phyloP scores from a whole-genome alignment of 2,113 vertebrate species.

The Amphiprion ocellaris region DNA sequence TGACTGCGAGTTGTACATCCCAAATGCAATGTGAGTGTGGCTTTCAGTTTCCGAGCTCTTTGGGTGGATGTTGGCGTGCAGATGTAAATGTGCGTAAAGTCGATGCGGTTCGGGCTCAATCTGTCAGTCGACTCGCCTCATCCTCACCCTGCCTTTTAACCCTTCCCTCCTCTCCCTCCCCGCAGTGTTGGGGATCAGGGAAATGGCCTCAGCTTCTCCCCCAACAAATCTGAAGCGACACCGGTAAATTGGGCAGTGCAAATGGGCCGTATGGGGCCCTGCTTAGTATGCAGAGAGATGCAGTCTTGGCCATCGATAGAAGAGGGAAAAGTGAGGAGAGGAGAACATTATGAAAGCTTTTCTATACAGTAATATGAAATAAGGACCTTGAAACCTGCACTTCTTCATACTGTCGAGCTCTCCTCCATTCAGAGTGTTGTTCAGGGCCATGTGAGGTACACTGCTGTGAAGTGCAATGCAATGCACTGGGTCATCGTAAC shows the following conservation, averaged over 20 bases:
- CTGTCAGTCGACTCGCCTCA: constrained; percentile 43
- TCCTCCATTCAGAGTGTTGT: constrained; percentile 6
- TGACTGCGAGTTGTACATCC: constrained; percentile 46
- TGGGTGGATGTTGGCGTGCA: background rate
- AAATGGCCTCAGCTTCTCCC: constrained; percentile 57
- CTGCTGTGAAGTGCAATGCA: constrained; percentile 11
- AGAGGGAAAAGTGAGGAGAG: constrained; percentile 12
- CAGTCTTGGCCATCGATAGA: constrained; percentile 28
- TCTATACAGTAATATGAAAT: constrained; percentile 36
- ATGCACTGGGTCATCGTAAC: background rate
- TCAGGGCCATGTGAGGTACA: constrained; percentile 22
- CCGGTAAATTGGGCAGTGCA: constrained; percentile 78
- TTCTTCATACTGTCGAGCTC: constrained; percentile 25
- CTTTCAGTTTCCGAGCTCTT: constrained; percentile 5
- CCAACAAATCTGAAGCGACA: constrained; percentile 82
- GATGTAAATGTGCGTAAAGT: background rate
- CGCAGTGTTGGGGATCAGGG: constrained; percentile 42
- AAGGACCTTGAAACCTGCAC: constrained; percentile 33
- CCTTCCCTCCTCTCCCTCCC: constrained; percentile 10
- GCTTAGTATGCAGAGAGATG: constrained; percentile 75
- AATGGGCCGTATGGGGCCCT: constrained; percentile 76
- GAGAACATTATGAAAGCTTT: constrained; percentile 41
- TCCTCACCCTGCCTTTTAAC: background rate
- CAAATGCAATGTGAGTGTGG: constrained; percentile 7
- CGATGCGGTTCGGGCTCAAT: constrained; percentile 39